Conservation (phyloP, 2,113 vertebrate genomes). For the Ictalurus furcatus region DNA sequence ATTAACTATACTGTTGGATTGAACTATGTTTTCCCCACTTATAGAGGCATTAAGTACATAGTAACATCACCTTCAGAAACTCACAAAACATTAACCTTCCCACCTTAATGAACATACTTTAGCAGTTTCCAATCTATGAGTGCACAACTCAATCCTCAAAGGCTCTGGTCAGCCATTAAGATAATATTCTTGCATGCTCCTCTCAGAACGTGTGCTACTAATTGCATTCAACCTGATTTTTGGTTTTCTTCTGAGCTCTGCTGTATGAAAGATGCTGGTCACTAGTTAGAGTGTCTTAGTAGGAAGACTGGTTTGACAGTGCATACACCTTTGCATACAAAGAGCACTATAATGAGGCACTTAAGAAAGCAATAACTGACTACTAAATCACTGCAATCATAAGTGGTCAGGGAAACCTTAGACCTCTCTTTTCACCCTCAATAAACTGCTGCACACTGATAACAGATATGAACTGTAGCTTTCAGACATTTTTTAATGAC, state of each 20-base stretch:
- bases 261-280: not conserved
- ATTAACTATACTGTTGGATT: not conserved
- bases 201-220: not conserved
- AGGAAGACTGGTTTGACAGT: not conserved
- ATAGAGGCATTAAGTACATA: constrained; percentile 14
- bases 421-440: not conserved
- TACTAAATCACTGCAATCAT: not conserved
- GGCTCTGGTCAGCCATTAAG: constrained; percentile 2
- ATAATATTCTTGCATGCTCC: not conserved
- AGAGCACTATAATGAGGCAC: not conserved
- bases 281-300: not conserved
- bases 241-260: not conserved
- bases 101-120: constrained; percentile 17
- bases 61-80: constrained; percentile 6
- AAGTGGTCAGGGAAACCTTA: not conserved
- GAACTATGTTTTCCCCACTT: not conserved
- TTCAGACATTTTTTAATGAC: not conserved
- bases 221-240: not conserved
- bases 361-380: not conserved
- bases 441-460: not conserved
- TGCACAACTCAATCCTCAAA: not conserved
- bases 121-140: not conserved
- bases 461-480: not conserved
- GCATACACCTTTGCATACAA: not conserved
- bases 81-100: constrained; percentile 14